Conservation (phyloP, 1,140 invertebrate genomes). For the Lithobius niger region DNA sequence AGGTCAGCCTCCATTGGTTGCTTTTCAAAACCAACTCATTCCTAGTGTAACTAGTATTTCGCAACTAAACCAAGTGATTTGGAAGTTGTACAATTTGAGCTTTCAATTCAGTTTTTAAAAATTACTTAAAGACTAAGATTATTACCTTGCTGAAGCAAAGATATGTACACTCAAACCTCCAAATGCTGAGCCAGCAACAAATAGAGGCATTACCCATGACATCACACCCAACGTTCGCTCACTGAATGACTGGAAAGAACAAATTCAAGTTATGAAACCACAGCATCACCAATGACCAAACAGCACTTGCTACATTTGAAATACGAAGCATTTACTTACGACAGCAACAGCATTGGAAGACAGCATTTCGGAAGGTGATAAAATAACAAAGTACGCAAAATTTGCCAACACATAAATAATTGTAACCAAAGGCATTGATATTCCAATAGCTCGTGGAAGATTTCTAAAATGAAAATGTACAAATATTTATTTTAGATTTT, state of each 20-base stretch:
- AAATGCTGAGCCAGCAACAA: conserved; percentile 75
- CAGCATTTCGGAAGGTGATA: conserved; percentile 60
- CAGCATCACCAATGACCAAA: conserved; percentile 26
- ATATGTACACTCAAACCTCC: conserved; percentile 77
- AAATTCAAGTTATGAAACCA: conserved; percentile 1
- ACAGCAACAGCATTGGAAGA: conserved; percentile 82
- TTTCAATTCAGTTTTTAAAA: no score
- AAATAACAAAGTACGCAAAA: conserved; percentile 76
- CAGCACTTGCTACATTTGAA: background rate
- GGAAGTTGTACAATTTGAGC: no score
- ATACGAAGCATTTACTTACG: conserved; percentile 33
- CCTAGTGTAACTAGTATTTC: no score
- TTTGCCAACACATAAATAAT: conserved; percentile 79
- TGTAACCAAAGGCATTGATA: conserved; percentile 81
- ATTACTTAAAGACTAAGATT: conserved; percentile 11
- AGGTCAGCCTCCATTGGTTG: no score
- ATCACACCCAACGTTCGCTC: conserved; percentile 59
- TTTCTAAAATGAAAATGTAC: conserved; percentile 48
- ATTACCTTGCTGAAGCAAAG: conserved; percentile 58
- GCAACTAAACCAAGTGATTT: no score
- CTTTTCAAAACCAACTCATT: no score
- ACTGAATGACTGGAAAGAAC: conserved; percentile 51
- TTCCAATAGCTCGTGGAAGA: conserved; percentile 74
- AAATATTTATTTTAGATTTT: conserved; percentile 18
- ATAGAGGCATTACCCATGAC: conserved; percentile 76